Base-by-base conservation (phyloP, 2,113 vertebrate species). In the Lota lota region DNA sequence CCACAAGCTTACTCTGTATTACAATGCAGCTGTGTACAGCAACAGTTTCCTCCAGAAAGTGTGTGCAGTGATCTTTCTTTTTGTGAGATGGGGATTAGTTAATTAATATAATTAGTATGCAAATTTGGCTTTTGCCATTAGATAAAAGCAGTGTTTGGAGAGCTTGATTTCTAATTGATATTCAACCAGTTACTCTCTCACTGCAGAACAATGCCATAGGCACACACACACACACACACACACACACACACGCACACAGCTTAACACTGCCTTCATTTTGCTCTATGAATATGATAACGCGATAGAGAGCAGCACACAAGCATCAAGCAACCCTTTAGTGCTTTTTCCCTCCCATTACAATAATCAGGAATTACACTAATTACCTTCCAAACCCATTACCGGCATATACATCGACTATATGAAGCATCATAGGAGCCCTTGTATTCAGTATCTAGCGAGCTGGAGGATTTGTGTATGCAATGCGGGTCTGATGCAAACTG, bases 61-160 rank as follows among this genome's bases (percentile, higher is more conserved):
- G 66, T 50, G 70, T 70, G 54, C 70, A 66, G 53, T 72, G 73
- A 77, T 65, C 63, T 21, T 77, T 75, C 72, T 65, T 64, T 24
- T 79, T 74, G 73, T 70, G 72, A 66, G 73, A 66, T 77, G 70
- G 7, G 57, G 69, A 83, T 84, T 77, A 76, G 79, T 80, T 85
- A 82, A 88, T 86, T 87, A 73, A 81, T 80, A 62, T 81, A 79
- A 86, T 91, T 87, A 82, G 68, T 79, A 87, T 90, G 83, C 84
- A 83, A 88, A 90, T 82, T 68, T 76, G 70, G 58, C 50, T 18
- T 82, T 81, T 71, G 65, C 67, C 63, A 72, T 79, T 79, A 77
- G 79, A 87, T 87, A 85, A 88, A 87, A 79, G 82, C 75, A 69
- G 75, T 15, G 24, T 84, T 79, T 75, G 64, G 70, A 74, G 76